phyloP scores from a whole-genome alignment of 2,888 invertebrate species.

The Leistus spinibarbis region DNA sequence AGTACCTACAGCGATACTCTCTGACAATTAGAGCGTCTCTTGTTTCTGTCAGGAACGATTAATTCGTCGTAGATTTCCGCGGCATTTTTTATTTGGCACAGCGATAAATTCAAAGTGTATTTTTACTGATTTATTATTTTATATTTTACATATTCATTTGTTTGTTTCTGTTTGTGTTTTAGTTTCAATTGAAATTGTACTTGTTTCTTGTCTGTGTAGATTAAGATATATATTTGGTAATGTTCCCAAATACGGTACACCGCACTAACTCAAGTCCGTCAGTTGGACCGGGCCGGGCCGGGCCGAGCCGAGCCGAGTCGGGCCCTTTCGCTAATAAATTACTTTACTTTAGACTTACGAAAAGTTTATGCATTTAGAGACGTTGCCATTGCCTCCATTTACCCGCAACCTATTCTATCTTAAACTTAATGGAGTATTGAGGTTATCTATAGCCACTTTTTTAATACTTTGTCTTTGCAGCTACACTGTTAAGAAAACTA shows the following conservation, averaged over 20 bases:
- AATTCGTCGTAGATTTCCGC: background rate
- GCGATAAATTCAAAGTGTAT: background rate
- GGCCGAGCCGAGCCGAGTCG: no score
- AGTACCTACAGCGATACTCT: background rate
- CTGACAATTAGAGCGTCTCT: background rate
- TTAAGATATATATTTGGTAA: background rate
- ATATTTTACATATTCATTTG: background rate
- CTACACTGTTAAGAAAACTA: no score
- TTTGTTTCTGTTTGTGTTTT: background rate
- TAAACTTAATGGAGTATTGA: background rate
- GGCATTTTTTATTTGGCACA: background rate
- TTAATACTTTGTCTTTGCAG: no score
- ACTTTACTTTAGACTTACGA: background rate
- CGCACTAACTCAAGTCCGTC: constrained; percentile 26
- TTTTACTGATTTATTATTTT: background rate
- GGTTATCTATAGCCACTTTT: background rate
- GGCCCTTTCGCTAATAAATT: constrained; percentile 24
- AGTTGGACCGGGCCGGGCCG: no score
- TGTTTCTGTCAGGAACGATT: background rate
- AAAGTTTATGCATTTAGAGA: constrained; percentile 22
- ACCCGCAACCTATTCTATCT: background rate
- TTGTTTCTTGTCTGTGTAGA: background rate
- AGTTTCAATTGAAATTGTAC: background rate
- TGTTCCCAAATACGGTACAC: constrained; percentile 13
- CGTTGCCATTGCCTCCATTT: background rate